Conservation (phyloP, 2,888 invertebrate species). For the Agrochola litura region DNA sequence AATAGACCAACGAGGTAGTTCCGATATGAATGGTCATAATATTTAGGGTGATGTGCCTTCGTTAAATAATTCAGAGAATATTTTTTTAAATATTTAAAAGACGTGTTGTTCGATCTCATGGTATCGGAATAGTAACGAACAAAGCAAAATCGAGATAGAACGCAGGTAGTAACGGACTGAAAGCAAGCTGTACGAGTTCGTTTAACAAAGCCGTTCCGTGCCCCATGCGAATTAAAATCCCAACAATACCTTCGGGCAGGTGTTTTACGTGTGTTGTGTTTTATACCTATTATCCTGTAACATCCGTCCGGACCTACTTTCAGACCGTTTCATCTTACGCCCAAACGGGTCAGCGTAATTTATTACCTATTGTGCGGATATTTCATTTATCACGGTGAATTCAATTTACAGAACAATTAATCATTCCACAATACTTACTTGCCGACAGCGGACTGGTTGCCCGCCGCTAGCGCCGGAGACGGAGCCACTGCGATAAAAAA, state of each 20-base stretch:
- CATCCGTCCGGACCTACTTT: constrained; percentile 85
- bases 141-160: constrained; percentile 45
- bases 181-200: constrained; percentile 51
- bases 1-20: background rate
- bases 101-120: constrained; percentile 1
- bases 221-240: constrained; percentile 78
- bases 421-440: constrained; percentile 89
- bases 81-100: background rate
- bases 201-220: constrained; percentile 71
- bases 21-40: constrained; percentile 9
- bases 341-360: constrained; percentile 89
- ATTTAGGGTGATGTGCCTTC: background rate
- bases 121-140: constrained; percentile 31
- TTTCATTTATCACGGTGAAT: constrained; percentile 91
- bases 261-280: constrained; percentile 85
- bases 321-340: constrained; percentile 88
- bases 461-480: constrained; percentile 76
- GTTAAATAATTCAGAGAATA: background rate
- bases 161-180: constrained; percentile 30
- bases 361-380: constrained; percentile 90
- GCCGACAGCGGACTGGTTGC: constrained; percentile 86
- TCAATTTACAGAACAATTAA: constrained; percentile 90
- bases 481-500: constrained; percentile 73
- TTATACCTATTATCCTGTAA: constrained; percentile 83
- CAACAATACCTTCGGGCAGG: constrained; percentile 81